phyloP scores from a whole-genome alignment of 2,113 vertebrate species.

The Catharus minimus region DNA sequence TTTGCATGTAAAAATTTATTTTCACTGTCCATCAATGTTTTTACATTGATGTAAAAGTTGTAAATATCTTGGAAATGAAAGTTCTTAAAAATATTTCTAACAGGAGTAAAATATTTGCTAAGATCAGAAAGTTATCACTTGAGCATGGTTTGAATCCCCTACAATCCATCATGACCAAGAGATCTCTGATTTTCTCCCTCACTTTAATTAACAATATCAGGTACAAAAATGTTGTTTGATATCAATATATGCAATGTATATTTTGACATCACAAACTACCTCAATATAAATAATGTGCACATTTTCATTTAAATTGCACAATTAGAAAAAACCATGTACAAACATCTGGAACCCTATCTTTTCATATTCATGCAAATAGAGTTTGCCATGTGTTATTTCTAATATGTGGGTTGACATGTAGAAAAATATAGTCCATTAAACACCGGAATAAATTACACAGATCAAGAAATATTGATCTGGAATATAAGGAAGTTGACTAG shows the following conservation, averaged over 20 bases:
- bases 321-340: not conserved
- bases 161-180: not conserved
- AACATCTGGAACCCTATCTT: not conserved
- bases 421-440: not conserved
- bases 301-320: not conserved
- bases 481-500: not conserved
- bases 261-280: not conserved
- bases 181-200: not conserved
- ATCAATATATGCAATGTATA: not conserved
- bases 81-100: not conserved
- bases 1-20: not conserved
- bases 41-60: not conserved
- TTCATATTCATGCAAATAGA: not conserved
- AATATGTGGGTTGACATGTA: not conserved
- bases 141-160: not conserved
- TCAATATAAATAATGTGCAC: not conserved
- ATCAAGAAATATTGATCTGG: not conserved
- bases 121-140: not conserved
- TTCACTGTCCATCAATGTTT: not conserved
- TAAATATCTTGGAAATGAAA: not conserved
- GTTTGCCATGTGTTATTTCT: not conserved
- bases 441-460: not conserved
- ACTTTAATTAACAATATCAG: not conserved
- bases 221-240: rapidly evolving
- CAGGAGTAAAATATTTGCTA: not conserved